phyloP scores from a whole-genome alignment of 2,888 invertebrate species.

The Norana najaformis region DNA sequence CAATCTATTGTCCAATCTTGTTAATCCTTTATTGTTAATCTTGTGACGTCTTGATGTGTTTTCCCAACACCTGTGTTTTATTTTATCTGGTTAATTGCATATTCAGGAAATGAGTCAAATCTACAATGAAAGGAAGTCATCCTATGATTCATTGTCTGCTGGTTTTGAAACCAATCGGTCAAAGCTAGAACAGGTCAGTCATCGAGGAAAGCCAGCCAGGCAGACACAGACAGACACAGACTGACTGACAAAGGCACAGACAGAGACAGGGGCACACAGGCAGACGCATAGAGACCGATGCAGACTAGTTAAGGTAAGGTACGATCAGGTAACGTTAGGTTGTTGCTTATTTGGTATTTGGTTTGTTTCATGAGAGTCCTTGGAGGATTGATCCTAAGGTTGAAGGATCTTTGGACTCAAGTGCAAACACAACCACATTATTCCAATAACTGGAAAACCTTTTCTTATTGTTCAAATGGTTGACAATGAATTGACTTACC shows the following conservation, averaged over 20 bases:
- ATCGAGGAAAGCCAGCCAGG: background rate
- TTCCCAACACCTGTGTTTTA: no score
- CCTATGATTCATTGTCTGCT: slow-evolving; percentile 72
- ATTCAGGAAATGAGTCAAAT: slow-evolving; percentile 70
- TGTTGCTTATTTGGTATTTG: no score
- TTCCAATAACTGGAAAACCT: background rate
- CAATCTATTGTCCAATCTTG: no score
- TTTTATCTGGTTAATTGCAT: background rate
- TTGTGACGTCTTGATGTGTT: background rate
- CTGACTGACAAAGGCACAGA: background rate
- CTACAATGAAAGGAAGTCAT: slow-evolving; percentile 71
- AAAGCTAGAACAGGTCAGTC: slow-evolving; percentile 65
- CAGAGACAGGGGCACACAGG: background rate
- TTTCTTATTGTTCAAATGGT: background rate
- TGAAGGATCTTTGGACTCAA: background rate
- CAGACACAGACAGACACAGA: background rate
- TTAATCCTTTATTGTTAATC: no score
- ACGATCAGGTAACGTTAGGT: no score
- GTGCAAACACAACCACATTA: background rate
- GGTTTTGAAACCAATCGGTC: slow-evolving; percentile 67
- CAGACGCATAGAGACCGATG: background rate
- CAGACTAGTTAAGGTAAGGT: no score
- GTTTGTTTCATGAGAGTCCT: no score
- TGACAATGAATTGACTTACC: background rate
- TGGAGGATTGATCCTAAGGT: background rate